Evolutionary conservation across 2,888 invertebrate genomes (phyloP), one percentile per base, ranked within the genome.

Genomic region (Phytoseiulus persimilis): DNA sequence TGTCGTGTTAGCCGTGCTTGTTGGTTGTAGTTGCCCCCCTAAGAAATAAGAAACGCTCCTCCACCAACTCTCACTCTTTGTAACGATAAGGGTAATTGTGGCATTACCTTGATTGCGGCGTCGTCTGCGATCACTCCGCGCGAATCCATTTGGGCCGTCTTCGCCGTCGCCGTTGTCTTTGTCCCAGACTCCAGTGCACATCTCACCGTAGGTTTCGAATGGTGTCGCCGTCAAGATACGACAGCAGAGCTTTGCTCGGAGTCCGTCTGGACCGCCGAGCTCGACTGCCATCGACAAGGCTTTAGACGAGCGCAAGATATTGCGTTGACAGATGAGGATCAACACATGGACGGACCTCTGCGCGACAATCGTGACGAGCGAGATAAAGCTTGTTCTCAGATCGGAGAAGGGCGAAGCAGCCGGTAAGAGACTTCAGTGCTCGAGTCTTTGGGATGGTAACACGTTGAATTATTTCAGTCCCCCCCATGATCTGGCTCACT

Each of bases 401-500:
- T 65, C 11, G 65, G 65, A 65, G 65, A 23, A 6, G 65, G 18
- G 18, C 11, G 65, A 9, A n/a, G 18, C 31, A 33, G 87, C 11
- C 87, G 31, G 45, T 0, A n/a, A 84, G 28, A 33, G 14, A 32
- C 84, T 2, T 31, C 23, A n/a, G 32, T n/a, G 84, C 2, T 33
- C 6, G 32, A 31, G 18, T 9, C 3, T 9, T n/a, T 2, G 32
- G 14, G 84, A 32, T 31, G 1, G 3, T 87, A 11, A 31, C 33
- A 14, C 87, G 9, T 91, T 91, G 90, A 39, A 33, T 33, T 33
- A 3, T 93, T 94, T 33, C 94, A 97, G 97, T 97, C 94, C 96
- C 96, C 0, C 97, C 97, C 90, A 96, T 97, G 96, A 96, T 97
- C 92, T 97, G 96, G 96, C 96, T 97, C 91, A 96, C 97, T 90